Evolutionary conservation across 92 coral and sea anemone genomes (phyloP), one percentile per base, ranked within the genome.

Genomic region (Bergia puertoricense): DNA sequence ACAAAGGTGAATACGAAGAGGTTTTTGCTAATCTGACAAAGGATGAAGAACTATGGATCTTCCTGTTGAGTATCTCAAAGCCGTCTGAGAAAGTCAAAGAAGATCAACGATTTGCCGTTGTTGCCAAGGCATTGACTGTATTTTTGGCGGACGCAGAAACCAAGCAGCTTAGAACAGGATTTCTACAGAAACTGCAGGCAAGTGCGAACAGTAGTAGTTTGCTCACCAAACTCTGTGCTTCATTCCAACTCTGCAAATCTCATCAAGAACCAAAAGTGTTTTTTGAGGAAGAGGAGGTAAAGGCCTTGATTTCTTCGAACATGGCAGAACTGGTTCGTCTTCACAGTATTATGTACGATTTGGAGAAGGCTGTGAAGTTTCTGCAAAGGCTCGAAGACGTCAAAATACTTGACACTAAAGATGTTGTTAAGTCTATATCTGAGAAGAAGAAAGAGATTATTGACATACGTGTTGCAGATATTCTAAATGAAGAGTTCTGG

Each of bases 401-500:
- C 81, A 68, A 11, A 42, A 4, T 46, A 3, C 77, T 5, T 54
- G 85, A 94, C 43, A 56, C 48, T 40, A 42, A 77, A 0, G 42
- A 40, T 5, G 76, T 94, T 6, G 74, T 83, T 10, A 1, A 50
- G 4, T 92, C 88, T 36, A 51, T 90, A 76, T 86, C 86, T 85
- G 42, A 80, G 18, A 82, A 92, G 50, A 89, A 73, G 85, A 91
- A 38, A 82, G 44, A 2, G 22, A 39, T 79, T 42, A n/a, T 23
- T 0, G 14, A 66, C 22, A 81, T 91, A 11, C 54, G 43, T 10
- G 86, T 92, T 66, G 89, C 56, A 74, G 95, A 90, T 57, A 68
- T 82, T 13, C 79, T 77, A 39, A 73, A 86, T 65, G 88, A 40
- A 2, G 79, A 79, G 56, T 95, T 81, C 95, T 96, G 98, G 99